Percentiles rank a stretch among this genome's conserved stretches.
Conservation (phyloP, 2,888 invertebrate genomes). For the Exocentrus adspersus region DNA sequence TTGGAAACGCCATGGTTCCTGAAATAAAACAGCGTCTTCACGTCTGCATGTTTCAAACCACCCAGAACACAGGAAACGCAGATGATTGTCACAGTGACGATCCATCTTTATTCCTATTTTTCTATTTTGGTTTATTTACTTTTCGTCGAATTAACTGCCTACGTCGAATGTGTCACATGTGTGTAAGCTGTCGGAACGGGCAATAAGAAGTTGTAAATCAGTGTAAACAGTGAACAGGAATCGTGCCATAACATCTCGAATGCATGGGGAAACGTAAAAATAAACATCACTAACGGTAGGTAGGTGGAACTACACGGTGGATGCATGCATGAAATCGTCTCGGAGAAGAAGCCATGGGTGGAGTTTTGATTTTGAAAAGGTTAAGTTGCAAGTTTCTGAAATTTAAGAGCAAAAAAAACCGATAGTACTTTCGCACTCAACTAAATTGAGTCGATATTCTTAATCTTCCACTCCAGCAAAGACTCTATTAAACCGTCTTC, state of each 20-base stretch:
- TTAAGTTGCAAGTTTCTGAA: background rate
- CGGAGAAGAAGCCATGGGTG: too few species aligned
- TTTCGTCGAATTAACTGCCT: conserved; percentile 13
- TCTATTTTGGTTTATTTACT: conserved; percentile 10
- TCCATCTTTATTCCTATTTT: background rate
- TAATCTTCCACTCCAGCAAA: conserved; percentile 14
- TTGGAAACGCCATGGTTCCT: background rate
- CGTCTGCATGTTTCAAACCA: background rate
- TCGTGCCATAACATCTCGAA: conserved; percentile 24
- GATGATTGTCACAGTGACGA: conserved; percentile 1
- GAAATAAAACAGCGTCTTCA: background rate
- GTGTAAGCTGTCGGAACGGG: conserved; percentile 16
- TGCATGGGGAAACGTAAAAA: conserved; percentile 23
- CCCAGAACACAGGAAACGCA: background rate
- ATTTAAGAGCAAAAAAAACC: too few species aligned
- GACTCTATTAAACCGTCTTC: conserved; percentile 17
- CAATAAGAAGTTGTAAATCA: conserved; percentile 24
- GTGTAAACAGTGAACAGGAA: conserved; percentile 30
- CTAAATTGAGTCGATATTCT: background rate
- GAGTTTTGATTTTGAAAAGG: background rate
- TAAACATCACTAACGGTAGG: conserved; percentile 23
- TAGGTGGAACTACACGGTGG: conserved; percentile 2
- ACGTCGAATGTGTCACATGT: conserved; percentile 22
- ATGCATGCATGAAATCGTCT: too few species aligned
- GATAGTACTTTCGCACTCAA: background rate